These are phyloP conservation scores for Lampris incognitus DNA, from an alignment of 2,113 vertebrate genomes.

Conservation along the genomic window DNA sequence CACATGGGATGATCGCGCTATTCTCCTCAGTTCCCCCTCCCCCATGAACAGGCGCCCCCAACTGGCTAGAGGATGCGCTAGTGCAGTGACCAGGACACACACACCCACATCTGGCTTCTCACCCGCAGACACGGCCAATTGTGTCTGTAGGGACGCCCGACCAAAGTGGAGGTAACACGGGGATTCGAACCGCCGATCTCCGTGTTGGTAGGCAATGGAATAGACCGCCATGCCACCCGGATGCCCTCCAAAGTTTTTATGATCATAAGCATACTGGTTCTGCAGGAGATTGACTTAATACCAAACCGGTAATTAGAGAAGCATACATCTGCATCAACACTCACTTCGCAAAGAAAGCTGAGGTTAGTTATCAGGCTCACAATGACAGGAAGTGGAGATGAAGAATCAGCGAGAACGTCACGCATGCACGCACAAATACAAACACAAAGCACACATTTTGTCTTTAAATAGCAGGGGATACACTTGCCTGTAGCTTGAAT, in stretches of 20 bases:
- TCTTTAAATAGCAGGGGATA: constrained; percentile 72
- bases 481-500: constrained; percentile 96
- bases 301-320: constrained; percentile 39
- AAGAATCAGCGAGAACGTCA: constrained; percentile 58
- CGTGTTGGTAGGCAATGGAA: too few species aligned
- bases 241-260: constrained; percentile 19
- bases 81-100: too few species aligned
- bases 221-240: too few species aligned
- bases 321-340: constrained; percentile 64
- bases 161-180: too few species aligned
- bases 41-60: too few species aligned
- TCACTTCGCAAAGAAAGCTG: constrained; percentile 57
- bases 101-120: too few species aligned
- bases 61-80: too few species aligned
- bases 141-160: too few species aligned
- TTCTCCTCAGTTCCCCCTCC: too few species aligned
- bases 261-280: constrained; percentile 33
- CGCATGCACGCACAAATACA: constrained; percentile 53
- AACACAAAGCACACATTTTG: constrained; percentile 35
- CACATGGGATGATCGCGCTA: too few species aligned
- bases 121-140: too few species aligned
- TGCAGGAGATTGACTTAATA: constrained; percentile 47
- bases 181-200: too few species aligned
- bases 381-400: constrained; percentile 41
- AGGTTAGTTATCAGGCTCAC: constrained; percentile 54